Evolutionary conservation across 2,797 vertebrate genomes (phyloP), one percentile per base, ranked within the genome.

Genomic region (Hozukius guyotensis): DNA sequence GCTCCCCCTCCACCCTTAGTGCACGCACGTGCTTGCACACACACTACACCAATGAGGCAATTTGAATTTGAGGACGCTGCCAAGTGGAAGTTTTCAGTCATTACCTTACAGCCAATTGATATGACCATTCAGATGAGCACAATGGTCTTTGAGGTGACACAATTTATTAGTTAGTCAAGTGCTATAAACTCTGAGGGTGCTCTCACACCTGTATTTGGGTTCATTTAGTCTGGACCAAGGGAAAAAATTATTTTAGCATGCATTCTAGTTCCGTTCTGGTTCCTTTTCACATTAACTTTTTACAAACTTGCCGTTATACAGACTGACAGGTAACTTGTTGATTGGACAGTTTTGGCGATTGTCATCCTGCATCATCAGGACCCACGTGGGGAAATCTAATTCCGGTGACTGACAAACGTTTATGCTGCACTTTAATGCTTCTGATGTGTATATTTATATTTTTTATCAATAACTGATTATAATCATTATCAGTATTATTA

Each of bases 31-130:
- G 70, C 72, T 63, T 20, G n/a, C 59, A 25, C 62, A 61, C 46
- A 63, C 56, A 46, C 31, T 3, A 14, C 18, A 71, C 53, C 56
- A 56, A 74, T 25, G 53, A 83, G 46, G 20, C 72, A 71, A 81
- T 79, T 65, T 62, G 76, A 85, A 81, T 74, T 29, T 78, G 55
- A 81, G 38, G 77, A 68, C 67, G 59, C 64, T 72, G 73, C 29
- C 75, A 69, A 76, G 71, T 73, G 69, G 27, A 73, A 14, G 67
- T 78, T 77, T 81, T 84, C 72, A 22, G 78, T 72, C 60, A 77
- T 75, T 69, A 77, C 29, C 61, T 72, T 38, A 36, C 25, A 70
- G 36, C 9, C 25, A 64, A 20, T 62, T 83, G 63, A 79, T 46
- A 62, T 18, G 16, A 56, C 42, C 8, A 55, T 68, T 76, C 71